Evolutionary conservation across 1,140 invertebrate species (phyloP).

Genomic region (Theocolax elegans): DNA sequence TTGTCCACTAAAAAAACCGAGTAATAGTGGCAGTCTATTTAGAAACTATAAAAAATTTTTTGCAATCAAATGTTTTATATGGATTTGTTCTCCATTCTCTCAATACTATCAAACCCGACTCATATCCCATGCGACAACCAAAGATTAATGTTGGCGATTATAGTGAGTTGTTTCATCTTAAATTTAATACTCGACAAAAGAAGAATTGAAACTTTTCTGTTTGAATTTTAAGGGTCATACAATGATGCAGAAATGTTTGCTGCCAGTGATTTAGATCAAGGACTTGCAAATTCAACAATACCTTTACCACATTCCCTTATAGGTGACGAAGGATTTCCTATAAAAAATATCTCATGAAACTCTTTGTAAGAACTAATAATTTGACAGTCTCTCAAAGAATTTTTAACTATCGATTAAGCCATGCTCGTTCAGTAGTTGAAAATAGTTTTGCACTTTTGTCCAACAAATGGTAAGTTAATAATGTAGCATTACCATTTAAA

Average conservation of each 20-base stretch:
- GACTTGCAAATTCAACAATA: not conserved
- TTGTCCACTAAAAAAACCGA: constrained; percentile 52
- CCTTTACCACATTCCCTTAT: not conserved
- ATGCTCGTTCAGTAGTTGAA: not conserved
- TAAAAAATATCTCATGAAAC: constrained; percentile 6
- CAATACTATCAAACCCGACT: too few species aligned
- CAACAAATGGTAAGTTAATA: not conserved
- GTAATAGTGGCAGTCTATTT: constrained; percentile 56
- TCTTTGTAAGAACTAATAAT: not conserved
- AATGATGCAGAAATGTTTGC: constrained; percentile 7
- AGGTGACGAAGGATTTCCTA: not conserved
- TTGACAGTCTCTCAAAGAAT: not conserved
- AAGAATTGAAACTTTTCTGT: too few species aligned
- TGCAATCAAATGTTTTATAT: constrained; percentile 57
- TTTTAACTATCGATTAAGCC: constrained; percentile 7
- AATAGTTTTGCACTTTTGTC: not conserved
- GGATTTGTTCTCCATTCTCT: too few species aligned
- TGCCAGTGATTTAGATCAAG: not conserved
- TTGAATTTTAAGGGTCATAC: constrained; percentile 15
- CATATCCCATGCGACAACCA: too few species aligned
- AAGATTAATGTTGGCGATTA: too few species aligned
- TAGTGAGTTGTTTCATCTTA: too few species aligned
- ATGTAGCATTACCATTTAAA: not conserved
- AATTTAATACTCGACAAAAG: too few species aligned
- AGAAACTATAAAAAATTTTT: constrained; percentile 66